A percentile compares a stretch with the other conserved stretches of the same genome.
phyloP scores from a whole-genome alignment of 2,113 vertebrate genomes.

The Panthera leo region DNA sequence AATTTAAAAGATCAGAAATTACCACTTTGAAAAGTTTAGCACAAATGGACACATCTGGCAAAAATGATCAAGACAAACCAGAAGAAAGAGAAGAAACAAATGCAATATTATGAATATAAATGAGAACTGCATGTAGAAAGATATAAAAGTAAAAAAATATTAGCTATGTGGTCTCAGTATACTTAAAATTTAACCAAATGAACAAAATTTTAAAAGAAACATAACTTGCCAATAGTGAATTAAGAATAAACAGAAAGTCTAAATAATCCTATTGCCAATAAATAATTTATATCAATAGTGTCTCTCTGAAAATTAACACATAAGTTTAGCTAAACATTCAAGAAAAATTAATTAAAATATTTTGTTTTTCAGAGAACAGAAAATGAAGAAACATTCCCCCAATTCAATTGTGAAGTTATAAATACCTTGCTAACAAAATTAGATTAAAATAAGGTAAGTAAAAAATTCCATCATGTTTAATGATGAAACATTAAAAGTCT shows the following conservation, averaged over 20 bases:
- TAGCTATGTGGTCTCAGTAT: not conserved
- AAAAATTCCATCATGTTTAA: not conserved
- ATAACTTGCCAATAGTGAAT: not conserved
- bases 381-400: not conserved
- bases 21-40: not conserved
- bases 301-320: not conserved
- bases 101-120: not conserved
- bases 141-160: not conserved
- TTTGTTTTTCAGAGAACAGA: not conserved
- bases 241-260: not conserved
- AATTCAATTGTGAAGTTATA: not conserved
- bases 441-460: not conserved
- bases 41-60: not conserved
- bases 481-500: not conserved
- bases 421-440: not conserved
- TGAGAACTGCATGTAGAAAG: not conserved
- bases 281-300: not conserved
- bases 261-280: not conserved
- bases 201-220: not conserved
- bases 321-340: not conserved
- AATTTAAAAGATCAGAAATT: not conserved
- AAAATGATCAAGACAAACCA: not conserved
- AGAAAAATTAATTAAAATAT: not conserved
- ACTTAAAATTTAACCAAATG: not conserved
- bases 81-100: constrained; percentile 2